These are phyloP conservation scores for Bombus haemorrhoidalis DNA, from an alignment of 1,140 invertebrate species.

Conservation along the genomic window DNA sequence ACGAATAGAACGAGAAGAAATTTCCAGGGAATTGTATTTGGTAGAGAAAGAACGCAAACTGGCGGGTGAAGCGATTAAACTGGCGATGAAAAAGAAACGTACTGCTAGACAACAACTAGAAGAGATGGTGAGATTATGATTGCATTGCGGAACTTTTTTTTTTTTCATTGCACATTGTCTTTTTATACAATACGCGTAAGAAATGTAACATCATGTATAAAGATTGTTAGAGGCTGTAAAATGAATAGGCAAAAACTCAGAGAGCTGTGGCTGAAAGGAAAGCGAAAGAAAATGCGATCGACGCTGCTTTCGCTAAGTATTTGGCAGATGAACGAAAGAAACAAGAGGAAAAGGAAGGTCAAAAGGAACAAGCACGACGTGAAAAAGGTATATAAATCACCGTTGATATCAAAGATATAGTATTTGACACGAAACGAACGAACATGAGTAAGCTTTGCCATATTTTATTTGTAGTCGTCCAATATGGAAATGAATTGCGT, in stretches of 20 bases:
- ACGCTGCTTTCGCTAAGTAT: slow-evolving; percentile 15
- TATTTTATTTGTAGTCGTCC: neutral
- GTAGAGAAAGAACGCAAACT: slow-evolving; percentile 3
- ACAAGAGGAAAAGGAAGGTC: neutral
- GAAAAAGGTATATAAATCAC: neutral
- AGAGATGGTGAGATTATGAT: slow-evolving; percentile 20
- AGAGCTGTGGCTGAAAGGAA: slow-evolving; percentile 1
- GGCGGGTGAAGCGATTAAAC: neutral
- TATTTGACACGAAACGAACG: neutral
- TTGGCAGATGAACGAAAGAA: slow-evolving; percentile 19
- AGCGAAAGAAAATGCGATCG: slow-evolving; percentile 21
- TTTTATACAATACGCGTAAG: too few relatives aligned
- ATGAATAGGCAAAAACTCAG: slow-evolving; percentile 3
- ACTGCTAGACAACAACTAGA: neutral
- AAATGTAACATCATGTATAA: too few relatives aligned
- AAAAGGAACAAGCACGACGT: neutral
- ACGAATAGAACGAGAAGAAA: slow-evolving; percentile 12
- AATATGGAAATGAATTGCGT: slow-evolving; percentile 22
- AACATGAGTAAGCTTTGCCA: neutral
- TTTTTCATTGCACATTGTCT: too few relatives aligned
- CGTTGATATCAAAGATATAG: neutral
- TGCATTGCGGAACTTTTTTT: neutral
- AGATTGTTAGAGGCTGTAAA: neutral
- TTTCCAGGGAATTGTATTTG: slow-evolving; percentile 19
- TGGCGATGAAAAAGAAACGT: neutral